Percentiles rank a stretch among this genome's conserved stretches.
Conservation (phyloP, 2,888 invertebrate genomes). For the Abrostola triplasia region DNA sequence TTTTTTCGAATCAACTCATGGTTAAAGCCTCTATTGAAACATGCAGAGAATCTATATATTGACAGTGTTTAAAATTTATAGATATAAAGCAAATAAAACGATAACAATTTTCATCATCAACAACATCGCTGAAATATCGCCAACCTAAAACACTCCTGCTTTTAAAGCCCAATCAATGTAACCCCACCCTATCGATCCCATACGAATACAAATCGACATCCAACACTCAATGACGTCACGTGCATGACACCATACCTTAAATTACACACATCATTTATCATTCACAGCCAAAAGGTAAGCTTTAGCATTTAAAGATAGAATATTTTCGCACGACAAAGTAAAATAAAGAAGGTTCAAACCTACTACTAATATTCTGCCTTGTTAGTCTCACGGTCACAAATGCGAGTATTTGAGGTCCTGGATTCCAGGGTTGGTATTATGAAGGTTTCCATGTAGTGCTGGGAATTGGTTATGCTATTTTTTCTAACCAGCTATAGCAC, state of each 20-base stretch:
- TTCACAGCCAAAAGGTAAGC: slow-evolving; percentile 2
- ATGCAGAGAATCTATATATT: no score
- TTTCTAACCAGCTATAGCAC: no score
- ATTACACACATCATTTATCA: slow-evolving; percentile 18
- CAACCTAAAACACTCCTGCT: no score
- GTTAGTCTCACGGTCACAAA: neutral
- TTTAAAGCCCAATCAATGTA: neutral
- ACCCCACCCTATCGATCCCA: neutral
- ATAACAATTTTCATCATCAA: no score
- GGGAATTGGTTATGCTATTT: no score
- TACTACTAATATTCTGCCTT: neutral
- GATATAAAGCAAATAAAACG: no score
- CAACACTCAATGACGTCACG: slow-evolving; percentile 12
- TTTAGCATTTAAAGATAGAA: slow-evolving; percentile 18
- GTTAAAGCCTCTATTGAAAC: no score
- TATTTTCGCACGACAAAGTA: slow-evolving; percentile 4
- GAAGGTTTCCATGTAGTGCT: no score
- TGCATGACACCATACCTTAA: neutral
- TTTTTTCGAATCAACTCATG: no score
- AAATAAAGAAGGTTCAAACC: neutral
- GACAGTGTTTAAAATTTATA: no score
- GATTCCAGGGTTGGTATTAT: no score
- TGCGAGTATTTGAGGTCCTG: neutral
- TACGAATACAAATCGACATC: neutral
- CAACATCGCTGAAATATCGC: no score